Conservation (phyloP, 1,140 invertebrate species). For the Calliphora vicina region DNA sequence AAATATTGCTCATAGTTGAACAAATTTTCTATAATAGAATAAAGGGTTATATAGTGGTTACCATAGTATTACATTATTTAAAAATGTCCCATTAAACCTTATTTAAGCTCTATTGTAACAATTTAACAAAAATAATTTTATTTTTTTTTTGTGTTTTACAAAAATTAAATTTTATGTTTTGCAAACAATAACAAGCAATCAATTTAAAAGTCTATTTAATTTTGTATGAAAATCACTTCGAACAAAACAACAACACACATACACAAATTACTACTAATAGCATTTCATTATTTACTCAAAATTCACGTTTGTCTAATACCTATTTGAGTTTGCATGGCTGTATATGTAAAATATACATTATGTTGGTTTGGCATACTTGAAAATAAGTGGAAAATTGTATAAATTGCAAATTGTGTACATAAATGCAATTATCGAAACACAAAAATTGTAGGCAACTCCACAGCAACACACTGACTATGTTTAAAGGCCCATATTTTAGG, state of each 20-base stretch:
- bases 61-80: too few species aligned
- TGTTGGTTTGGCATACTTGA: neutral
- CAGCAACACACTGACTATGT: neutral
- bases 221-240: neutral
- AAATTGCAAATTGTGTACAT: conserved; percentile 2
- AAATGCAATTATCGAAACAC: neutral
- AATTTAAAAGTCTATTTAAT: conserved; percentile 7
- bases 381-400: conserved; percentile 26
- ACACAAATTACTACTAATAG: neutral
- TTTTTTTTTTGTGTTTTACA: too few species aligned
- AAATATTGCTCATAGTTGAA: too few species aligned
- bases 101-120: too few species aligned
- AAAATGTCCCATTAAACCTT: too few species aligned
- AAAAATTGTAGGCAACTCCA: too few species aligned
- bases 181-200: conserved; percentile 1
- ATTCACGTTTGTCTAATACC: neutral
- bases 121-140: too few species aligned
- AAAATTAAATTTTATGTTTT: neutral
- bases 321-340: neutral
- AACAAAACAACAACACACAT: neutral
- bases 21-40: too few species aligned
- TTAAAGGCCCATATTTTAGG: neutral
- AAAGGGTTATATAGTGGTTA: too few species aligned
- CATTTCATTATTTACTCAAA: neutral
- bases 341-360: too few species aligned